phyloP scores from a whole-genome alignment of 2,797 vertebrate genomes.

The Dromococcyx pavoninus region DNA sequence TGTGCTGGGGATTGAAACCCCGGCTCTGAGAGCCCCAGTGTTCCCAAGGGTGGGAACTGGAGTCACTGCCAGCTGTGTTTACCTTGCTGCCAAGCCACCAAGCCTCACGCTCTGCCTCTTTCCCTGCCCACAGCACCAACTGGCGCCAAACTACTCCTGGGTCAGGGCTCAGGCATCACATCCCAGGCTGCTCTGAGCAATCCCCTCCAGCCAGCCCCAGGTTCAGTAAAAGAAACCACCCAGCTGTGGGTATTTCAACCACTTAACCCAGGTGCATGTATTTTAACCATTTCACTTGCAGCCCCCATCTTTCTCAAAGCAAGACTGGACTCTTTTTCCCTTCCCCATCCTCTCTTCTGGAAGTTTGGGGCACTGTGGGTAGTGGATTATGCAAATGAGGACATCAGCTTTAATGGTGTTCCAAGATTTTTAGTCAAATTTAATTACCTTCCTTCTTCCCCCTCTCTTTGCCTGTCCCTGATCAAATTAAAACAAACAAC shows the following conservation, averaged over 20 bases:
- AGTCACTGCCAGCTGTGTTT: neutral
- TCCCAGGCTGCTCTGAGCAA: neutral
- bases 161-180: fast-evolving
- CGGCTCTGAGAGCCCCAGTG: no score
- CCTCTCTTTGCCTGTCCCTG: neutral
- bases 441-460: constrained; percentile 54
- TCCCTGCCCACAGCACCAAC: fast-evolving
- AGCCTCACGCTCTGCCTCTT: neutral
- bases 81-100: neutral
- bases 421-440: constrained; percentile 41
- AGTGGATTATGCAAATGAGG: constrained; percentile 6
- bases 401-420: neutral
- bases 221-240: no score
- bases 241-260: neutral
- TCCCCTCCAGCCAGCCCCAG: no score
- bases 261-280: neutral
- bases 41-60: fast-evolving
- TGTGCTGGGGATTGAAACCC: no score
- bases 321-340: neutral
- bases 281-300: neutral
- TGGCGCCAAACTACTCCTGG: fast-evolving
- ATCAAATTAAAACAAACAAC: constrained; percentile 66
- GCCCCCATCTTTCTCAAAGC: neutral
- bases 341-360: neutral
- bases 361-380: neutral